Conservation (phyloP, 2,113 vertebrate species). For the Podiceps cristatus region DNA sequence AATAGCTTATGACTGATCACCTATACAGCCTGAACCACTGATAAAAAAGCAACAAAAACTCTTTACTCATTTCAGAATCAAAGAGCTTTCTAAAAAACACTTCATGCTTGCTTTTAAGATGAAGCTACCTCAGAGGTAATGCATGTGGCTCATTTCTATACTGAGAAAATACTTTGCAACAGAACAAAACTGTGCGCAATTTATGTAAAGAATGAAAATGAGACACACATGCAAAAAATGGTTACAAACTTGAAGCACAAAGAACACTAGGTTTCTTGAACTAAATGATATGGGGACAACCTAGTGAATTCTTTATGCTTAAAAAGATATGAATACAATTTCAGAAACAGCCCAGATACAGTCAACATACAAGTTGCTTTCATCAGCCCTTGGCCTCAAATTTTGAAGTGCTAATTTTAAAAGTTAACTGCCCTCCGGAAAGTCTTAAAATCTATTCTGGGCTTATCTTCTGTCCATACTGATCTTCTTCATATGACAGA, state of each 20-base stretch:
- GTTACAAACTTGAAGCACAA: not conserved
- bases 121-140: not conserved
- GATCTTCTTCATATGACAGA: not conserved
- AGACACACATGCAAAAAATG: not conserved
- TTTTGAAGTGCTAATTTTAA: not conserved
- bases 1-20: not conserved
- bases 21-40: not conserved
- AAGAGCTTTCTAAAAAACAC: not conserved
- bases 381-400: not conserved
- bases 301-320: not conserved
- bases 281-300: not conserved
- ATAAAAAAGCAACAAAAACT: not conserved
- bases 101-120: not conserved
- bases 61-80: not conserved
- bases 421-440: not conserved
- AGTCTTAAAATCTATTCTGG: not conserved
- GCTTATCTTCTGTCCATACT: not conserved
- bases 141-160: not conserved
- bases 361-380: not conserved
- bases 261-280: not conserved
- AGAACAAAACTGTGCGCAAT: not conserved
- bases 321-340: not conserved
- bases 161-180: not conserved
- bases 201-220: not conserved
- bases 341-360: rapidly evolving